These are phyloP conservation scores for Neotoxoptera formosana DNA, from an alignment of 1,140 invertebrate genomes.

Conservation along the genomic window DNA sequence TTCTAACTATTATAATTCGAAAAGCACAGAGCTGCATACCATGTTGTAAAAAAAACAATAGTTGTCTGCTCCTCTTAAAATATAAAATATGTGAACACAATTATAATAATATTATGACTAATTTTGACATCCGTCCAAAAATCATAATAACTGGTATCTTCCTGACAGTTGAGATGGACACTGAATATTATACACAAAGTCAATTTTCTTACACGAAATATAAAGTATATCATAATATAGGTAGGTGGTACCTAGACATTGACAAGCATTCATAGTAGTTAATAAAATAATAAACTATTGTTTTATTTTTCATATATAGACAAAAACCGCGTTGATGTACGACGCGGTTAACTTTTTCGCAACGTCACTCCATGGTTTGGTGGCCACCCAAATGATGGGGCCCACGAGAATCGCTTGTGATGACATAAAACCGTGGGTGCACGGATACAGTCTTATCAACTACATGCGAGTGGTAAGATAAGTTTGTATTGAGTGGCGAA, in stretches of 20 bases:
- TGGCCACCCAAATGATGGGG: slow-evolving; percentile 87
- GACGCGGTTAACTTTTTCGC: slow-evolving; percentile 94
- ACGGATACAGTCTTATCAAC: slow-evolving; percentile 93
- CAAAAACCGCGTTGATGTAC: slow-evolving; percentile 94
- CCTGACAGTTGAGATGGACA: background rate
- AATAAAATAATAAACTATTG: background rate
- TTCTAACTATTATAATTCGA: background rate
- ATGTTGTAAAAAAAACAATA: background rate
- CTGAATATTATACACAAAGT: background rate
- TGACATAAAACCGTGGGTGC: slow-evolving; percentile 88
- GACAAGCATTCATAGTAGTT: background rate
- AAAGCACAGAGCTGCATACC: background rate
- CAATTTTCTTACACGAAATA: background rate
- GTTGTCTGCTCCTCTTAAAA: background rate
- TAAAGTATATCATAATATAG: background rate
- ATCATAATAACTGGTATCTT: background rate
- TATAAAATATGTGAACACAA: background rate
- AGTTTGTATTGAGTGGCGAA: background rate
- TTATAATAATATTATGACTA: slow-evolving; percentile 1
- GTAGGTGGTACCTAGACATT: background rate
- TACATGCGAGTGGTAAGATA: slow-evolving; percentile 94
- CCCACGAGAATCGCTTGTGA: slow-evolving; percentile 91
- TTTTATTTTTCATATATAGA: slow-evolving; percentile 68
- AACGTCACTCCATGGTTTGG: slow-evolving; percentile 88
- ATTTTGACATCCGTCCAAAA: background rate